Evolutionary conservation across 2,888 invertebrate genomes (phyloP), one percentile per base, ranked within the genome.

Genomic region (Seira ritae): DNA sequence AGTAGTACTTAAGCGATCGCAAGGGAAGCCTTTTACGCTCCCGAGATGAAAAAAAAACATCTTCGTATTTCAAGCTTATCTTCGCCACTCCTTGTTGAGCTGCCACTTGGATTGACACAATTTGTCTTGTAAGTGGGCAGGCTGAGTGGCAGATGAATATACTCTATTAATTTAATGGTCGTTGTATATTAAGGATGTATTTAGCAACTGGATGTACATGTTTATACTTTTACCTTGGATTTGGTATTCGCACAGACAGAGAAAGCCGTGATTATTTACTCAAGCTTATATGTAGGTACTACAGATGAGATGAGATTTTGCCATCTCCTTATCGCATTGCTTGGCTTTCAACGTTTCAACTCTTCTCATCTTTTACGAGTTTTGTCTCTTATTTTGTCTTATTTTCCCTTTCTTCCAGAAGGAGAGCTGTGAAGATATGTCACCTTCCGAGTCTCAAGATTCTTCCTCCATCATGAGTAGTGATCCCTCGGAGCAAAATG

Each of bases 401-500:
- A 8, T 42, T 12, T 42, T 8, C 22, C 22, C 8, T 23, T 76
- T 79, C 74, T 55, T 84, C 50, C 66, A 89, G 89, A 89, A 88
- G 77, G 89, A 89, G 74, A 89, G 88, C 80, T 85, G 84, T 85
- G 89, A 89, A 78, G 89, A 88, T 42, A 86, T 87, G 87, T 88
- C 87, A 68, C 86, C 87, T 6, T 87, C 87, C 22, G 89, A 88
- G 78, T 88, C 88, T 20, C 89, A 88, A 72, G 89, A 89, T 74
- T 89, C 89, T 31, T 86, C 86, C 66, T 88, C 86, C 46, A 89
- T 85, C 85, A 89, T 87, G 88, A 89, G 86, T 84, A 89, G 80
- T 84, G 86, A 88, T 74, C 93, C 93, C 91, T 94, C 93, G 88
- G 93, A 93, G 89, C 91, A 92, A 6, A 92, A 92, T 82, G 95